Percentiles rank a stretch among this genome's conserved stretches.
These are phyloP conservation scores for Trissolcus japonicus DNA, from an alignment of 2,888 invertebrate species.

Conservation along the genomic window DNA sequence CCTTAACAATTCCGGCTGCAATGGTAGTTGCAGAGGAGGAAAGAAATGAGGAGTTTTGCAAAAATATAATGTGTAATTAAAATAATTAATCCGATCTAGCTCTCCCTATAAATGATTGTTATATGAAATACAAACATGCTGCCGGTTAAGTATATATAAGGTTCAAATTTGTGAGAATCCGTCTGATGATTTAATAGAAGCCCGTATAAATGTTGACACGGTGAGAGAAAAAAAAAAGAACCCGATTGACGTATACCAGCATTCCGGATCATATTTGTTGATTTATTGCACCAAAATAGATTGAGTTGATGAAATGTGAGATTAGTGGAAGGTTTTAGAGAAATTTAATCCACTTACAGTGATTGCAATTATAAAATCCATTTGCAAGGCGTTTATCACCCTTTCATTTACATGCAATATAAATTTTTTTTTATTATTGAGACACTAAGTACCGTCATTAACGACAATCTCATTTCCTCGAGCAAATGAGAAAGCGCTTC, in stretches of 20 bases:
- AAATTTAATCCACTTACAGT: constrained; percentile 15
- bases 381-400: background rate
- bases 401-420: background rate
- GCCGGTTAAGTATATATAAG: constrained; percentile 15
- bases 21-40: background rate
- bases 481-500: background rate
- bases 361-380: constrained; percentile 11
- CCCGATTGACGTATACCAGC: constrained; percentile 35
- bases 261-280: constrained; percentile 27
- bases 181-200: constrained; percentile 20
- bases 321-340: constrained; percentile 14
- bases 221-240: constrained; percentile 17
- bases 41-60: background rate
- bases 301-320: constrained; percentile 40
- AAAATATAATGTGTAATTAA: background rate
- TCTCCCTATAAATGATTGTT: background rate
- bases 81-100: background rate
- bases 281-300: constrained; percentile 18
- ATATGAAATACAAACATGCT: background rate
- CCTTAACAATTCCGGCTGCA: too few species aligned
- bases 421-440: too few species aligned
- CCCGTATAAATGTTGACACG: constrained; percentile 42
- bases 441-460: background rate
- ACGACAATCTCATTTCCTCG: background rate
- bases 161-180: constrained; percentile 24